Evolutionary conservation across 35 echinoderm and acorn worm species (phyloP).

Genomic region (Apostichopus californicus): DNA sequence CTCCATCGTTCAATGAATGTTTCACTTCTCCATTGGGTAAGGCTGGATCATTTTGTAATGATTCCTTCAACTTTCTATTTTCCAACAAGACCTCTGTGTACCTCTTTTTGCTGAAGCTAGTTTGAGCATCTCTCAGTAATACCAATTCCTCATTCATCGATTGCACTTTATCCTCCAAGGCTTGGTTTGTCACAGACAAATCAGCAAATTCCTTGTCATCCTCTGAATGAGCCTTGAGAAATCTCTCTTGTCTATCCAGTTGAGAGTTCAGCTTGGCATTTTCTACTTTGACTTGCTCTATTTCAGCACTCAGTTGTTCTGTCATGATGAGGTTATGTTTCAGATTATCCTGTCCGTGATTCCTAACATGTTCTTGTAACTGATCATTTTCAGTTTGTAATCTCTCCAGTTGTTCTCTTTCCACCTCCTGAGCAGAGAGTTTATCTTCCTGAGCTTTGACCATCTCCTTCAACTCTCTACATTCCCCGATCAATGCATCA

Average conservation of each 20-base stretch:
- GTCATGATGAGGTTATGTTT: constrained; percentile 13
- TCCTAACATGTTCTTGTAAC: constrained; percentile 56
- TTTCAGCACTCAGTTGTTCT: constrained; percentile 62
- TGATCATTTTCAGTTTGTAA: constrained; percentile 62
- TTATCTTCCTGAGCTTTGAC: constrained; percentile 45
- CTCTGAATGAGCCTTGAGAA: constrained; percentile 13
- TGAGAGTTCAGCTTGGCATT: constrained; percentile 44
- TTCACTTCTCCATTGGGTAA: constrained; percentile 41
- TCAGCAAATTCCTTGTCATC: constrained; percentile 8
- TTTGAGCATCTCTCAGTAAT: not conserved
- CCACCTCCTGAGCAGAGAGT: constrained; percentile 25
- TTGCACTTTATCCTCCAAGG: constrained; percentile 51
- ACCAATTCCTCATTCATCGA: constrained; percentile 41
- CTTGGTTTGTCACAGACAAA: constrained; percentile 41
- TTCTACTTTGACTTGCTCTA: constrained; percentile 53
- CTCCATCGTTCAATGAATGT: not conserved
- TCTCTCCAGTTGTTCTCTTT: constrained; percentile 57
- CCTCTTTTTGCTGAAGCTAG: constrained; percentile 46
- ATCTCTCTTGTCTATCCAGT: constrained; percentile 20
- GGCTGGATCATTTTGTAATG: not conserved
- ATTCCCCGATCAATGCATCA: constrained; percentile 44
- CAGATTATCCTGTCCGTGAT: constrained; percentile 18
- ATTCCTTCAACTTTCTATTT: constrained; percentile 76
- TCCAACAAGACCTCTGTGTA: constrained; percentile 68
- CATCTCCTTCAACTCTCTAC: constrained; percentile 44